These are phyloP conservation scores for Drosophila prosaltans DNA, from an alignment of 1,140 invertebrate genomes.

Conservation along the genomic window DNA sequence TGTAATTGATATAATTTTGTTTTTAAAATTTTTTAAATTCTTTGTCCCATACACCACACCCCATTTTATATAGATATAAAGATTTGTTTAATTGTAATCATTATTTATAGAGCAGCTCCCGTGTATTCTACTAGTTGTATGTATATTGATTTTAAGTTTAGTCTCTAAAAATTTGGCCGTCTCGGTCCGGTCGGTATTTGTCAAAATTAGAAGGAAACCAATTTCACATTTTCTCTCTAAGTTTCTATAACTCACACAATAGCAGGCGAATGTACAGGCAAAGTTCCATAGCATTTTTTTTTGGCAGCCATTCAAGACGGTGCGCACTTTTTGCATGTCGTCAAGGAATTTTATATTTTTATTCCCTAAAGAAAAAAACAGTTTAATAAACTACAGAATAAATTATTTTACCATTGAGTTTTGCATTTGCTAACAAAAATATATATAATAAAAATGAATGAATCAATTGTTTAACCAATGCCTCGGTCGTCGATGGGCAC, in stretches of 20 bases:
- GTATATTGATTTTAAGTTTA: constrained; percentile 42
- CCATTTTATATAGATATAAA: constrained; percentile 25
- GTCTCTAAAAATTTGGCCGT: too few relatives aligned
- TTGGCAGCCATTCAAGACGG: constrained; percentile 81
- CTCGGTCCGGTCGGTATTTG: neutral
- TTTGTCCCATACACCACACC: constrained; percentile 14
- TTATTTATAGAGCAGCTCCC: constrained; percentile 57
- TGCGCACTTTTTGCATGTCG: constrained; percentile 70
- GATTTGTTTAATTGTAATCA: constrained; percentile 36
- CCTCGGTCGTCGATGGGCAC: neutral
- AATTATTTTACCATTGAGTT: constrained; percentile 44
- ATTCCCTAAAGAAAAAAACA: constrained; percentile 83
- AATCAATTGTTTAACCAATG: constrained; percentile 2
- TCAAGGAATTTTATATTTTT: constrained; percentile 83
- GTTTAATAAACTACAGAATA: constrained; percentile 80
- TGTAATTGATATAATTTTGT: constrained; percentile 18
- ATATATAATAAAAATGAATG: neutral
- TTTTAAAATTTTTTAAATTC: constrained; percentile 45
- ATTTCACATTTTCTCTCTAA: constrained; percentile 3
- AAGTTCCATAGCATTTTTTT: constrained; percentile 72
- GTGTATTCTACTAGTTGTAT: constrained; percentile 55
- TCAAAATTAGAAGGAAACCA: neutral
- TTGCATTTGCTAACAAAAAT: constrained; percentile 16
- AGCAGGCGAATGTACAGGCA: constrained; percentile 71
- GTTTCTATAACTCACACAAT: constrained; percentile 17